These are phyloP conservation scores for Acanthaster planci DNA, from an alignment of 35 echinoderm and acorn worm genomes.

Conservation along the genomic window DNA sequence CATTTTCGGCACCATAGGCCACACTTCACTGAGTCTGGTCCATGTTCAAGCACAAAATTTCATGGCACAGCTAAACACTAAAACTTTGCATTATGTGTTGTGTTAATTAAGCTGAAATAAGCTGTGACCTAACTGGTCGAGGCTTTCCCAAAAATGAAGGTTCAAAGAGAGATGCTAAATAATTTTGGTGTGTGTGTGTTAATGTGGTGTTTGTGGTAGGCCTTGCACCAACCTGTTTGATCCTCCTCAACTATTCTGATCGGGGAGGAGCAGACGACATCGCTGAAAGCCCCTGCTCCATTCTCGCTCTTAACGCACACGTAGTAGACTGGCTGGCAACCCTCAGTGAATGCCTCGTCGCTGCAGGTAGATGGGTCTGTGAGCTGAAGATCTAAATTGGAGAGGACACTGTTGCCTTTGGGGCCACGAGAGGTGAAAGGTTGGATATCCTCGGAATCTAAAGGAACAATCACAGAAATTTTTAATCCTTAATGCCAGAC, in stretches of 20 bases:
- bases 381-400: slow-evolving; percentile 20
- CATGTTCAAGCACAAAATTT: no score
- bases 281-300: slow-evolving; percentile 42
- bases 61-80: no score
- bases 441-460: slow-evolving; percentile 16
- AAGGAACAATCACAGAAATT: neutral
- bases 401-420: slow-evolving; percentile 11
- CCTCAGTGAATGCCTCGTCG: neutral
- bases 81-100: no score
- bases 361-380: slow-evolving; percentile 28
- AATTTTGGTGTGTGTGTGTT: no score
- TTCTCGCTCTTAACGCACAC: slow-evolving; percentile 52
- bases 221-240: slow-evolving; percentile 28
- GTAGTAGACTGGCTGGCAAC: slow-evolving; percentile 50
- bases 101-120: no score
- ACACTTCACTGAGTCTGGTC: no score
- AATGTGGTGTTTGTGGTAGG: no score
- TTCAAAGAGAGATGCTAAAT: no score
- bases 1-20: no score
- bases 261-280: slow-evolving; percentile 29
- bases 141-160: no score
- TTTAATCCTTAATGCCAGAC: no score
- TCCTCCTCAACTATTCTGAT: slow-evolving; percentile 48
- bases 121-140: neutral
- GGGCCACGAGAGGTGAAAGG: neutral